These are phyloP conservation scores for Patiria pectinifera DNA, from an alignment of 53 echinoderm and acorn worm species.

Conservation along the genomic window DNA sequence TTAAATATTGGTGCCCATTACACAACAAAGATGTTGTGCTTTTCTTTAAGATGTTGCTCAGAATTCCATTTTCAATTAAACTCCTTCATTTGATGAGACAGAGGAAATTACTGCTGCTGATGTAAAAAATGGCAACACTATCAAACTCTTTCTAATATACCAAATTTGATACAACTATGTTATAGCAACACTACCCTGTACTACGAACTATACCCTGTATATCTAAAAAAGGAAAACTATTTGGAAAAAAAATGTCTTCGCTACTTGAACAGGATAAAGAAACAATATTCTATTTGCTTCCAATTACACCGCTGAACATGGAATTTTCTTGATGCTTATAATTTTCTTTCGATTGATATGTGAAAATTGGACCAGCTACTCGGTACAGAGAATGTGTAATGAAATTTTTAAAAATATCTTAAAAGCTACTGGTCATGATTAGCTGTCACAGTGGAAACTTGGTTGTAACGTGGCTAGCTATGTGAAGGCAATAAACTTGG, in stretches of 20 bases:
- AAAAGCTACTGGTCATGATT: background rate
- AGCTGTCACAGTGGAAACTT: too few relatives aligned
- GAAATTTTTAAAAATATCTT: background rate
- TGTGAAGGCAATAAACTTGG: too few relatives aligned
- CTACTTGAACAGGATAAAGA: too few relatives aligned
- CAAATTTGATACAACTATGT: background rate
- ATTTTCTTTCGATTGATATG: background rate
- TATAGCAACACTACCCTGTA: background rate
- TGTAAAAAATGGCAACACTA: background rate
- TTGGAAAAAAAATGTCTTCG: background rate
- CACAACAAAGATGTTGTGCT: too few relatives aligned
- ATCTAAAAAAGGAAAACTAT: background rate
- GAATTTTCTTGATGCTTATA: background rate
- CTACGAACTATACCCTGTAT: background rate
- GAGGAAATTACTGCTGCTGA: background rate
- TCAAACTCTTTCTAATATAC: background rate
- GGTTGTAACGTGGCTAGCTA: too few relatives aligned
- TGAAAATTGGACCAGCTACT: background rate
- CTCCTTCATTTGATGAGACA: too few relatives aligned
- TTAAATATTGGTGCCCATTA: too few relatives aligned
- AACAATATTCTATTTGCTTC: too few relatives aligned
- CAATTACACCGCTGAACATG: too few relatives aligned
- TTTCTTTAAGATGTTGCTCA: too few relatives aligned
- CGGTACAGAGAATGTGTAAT: background rate
- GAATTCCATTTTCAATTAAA: too few relatives aligned